Conservation (phyloP, 2,888 invertebrate species). For the Himalopsyche kuldschensis region DNA sequence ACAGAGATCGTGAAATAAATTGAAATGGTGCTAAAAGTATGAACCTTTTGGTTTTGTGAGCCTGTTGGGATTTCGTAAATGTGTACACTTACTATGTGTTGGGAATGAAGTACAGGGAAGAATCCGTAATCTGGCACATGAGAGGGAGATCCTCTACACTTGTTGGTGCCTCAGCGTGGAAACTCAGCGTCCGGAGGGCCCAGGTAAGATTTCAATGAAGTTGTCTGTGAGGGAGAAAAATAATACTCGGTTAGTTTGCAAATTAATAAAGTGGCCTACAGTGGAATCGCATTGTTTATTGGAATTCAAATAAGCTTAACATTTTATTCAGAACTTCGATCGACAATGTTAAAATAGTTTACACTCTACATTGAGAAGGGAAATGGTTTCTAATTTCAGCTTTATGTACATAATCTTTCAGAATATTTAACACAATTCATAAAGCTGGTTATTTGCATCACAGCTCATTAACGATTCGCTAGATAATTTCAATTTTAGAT, state of each 20-base stretch:
- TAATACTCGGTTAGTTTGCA: neutral
- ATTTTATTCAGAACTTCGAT: too few species aligned
- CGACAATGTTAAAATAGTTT: too few species aligned
- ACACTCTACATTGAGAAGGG: too few species aligned
- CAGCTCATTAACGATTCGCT: too few species aligned
- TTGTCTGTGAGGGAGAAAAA: neutral
- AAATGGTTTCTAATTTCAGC: too few species aligned
- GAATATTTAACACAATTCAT: too few species aligned
- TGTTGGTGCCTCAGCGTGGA: neutral
- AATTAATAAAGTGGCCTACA: neutral
- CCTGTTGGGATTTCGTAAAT: neutral
- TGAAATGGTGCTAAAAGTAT: neutral
- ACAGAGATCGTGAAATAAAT: neutral
- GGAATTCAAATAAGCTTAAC: too few species aligned
- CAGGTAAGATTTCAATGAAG: neutral
- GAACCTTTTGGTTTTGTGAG: neutral
- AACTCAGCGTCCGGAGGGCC: neutral
- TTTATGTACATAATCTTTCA: too few species aligned
- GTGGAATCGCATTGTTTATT: too few species aligned
- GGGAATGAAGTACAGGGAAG: neutral
- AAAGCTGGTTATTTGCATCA: too few species aligned
- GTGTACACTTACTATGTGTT: neutral
- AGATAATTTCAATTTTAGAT: too few species aligned
- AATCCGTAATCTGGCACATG: neutral
- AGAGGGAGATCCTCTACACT: neutral